These are phyloP conservation scores for Plumapathes pennacea DNA, from an alignment of 92 coral and sea anemone genomes.

Conservation along the genomic window DNA sequence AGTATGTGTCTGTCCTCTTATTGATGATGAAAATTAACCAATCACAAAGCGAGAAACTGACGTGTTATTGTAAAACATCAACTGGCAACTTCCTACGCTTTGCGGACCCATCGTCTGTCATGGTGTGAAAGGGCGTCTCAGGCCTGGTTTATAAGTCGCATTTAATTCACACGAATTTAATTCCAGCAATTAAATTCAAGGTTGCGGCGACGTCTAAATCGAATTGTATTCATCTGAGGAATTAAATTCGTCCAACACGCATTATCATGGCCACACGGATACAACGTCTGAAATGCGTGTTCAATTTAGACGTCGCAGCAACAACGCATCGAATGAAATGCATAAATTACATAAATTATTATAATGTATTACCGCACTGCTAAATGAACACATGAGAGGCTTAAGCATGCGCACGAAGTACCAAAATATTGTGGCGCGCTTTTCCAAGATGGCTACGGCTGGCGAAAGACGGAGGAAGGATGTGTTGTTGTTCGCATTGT, in stretches of 20 bases:
- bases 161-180: conserved; percentile 17
- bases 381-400: conserved; percentile 4
- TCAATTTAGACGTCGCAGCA: conserved; percentile 21
- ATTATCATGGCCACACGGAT: conserved; percentile 27
- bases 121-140: too few relatives aligned
- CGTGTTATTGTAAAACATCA: too few relatives aligned
- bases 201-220: conserved; percentile 22
- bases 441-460: too few relatives aligned
- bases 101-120: too few relatives aligned
- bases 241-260: conserved; percentile 46
- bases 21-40: too few relatives aligned
- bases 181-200: conserved; percentile 19
- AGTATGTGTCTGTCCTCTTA: too few relatives aligned
- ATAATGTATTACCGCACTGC: conserved; percentile 9
- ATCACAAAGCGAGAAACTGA: too few relatives aligned
- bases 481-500: conserved; percentile 18
- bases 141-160: conserved; percentile 30
- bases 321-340: conserved; percentile 25
- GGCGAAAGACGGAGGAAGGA: too few relatives aligned
- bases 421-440: too few relatives aligned
- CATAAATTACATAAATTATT: conserved; percentile 17
- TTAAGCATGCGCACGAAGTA: conserved; percentile 19
- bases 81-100: too few relatives aligned
- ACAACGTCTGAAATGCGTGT: conserved; percentile 16
- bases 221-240: conserved; percentile 36